Evolutionary conservation across 2,888 invertebrate species (phyloP).

Genomic region (Cheilosia impressa): DNA sequence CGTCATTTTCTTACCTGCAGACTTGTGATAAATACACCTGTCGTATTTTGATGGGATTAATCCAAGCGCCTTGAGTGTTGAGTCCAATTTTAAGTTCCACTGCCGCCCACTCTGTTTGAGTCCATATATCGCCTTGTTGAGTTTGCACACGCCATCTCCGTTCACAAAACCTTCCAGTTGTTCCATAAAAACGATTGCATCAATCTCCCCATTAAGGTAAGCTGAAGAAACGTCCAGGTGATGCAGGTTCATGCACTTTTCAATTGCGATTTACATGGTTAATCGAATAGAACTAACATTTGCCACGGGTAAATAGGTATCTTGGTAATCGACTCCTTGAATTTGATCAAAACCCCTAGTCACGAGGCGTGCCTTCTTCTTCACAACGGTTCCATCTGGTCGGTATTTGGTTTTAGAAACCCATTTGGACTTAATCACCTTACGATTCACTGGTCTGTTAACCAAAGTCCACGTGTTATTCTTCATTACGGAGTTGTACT

Average conservation of each 20-base stretch:
- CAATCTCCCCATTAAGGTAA: slow-evolving; percentile 25
- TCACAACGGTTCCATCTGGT: background rate
- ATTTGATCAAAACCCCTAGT: slow-evolving; percentile 26
- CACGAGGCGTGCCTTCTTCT: slow-evolving; percentile 15
- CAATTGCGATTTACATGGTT: slow-evolving; percentile 1
- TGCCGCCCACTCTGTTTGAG: slow-evolving; percentile 36
- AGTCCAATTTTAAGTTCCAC: slow-evolving; percentile 34
- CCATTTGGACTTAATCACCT: slow-evolving; percentile 26
- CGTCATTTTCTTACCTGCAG: slow-evolving; percentile 1
- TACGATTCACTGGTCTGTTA: slow-evolving; percentile 20
- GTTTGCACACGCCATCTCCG: slow-evolving; percentile 20
- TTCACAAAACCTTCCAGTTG: slow-evolving; percentile 32
- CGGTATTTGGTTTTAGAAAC: slow-evolving; percentile 31
- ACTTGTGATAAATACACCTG: slow-evolving; percentile 29
- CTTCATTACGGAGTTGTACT: slow-evolving; percentile 18
- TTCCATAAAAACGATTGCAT: slow-evolving; percentile 29
- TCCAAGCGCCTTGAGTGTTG: slow-evolving; percentile 17
- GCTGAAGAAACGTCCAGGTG: slow-evolving; percentile 24
- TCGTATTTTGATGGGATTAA: slow-evolving; percentile 29
- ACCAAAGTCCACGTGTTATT: slow-evolving; percentile 32
- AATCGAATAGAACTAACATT: background rate
- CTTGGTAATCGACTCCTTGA: slow-evolving; percentile 14
- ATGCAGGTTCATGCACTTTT: slow-evolving; percentile 3
- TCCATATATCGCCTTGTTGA: slow-evolving; percentile 38
- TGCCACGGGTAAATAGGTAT: slow-evolving; percentile 25